Evolutionary conservation across 2,113 vertebrate genomes (phyloP).

Genomic region (Grammomys surdaster): DNA sequence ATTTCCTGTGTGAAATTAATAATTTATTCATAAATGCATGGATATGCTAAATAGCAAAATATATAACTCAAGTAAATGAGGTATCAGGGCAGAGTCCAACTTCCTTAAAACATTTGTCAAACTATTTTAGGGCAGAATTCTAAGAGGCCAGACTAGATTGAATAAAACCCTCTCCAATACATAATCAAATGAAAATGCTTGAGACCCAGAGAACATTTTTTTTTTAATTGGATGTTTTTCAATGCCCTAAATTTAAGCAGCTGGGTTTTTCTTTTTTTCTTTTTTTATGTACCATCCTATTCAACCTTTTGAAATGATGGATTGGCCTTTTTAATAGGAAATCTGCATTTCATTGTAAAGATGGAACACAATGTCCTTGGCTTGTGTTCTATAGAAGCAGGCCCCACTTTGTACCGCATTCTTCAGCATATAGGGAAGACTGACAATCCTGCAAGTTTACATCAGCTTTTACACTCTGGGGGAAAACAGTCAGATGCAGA

Average conservation of each 20-base stretch:
- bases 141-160: constrained; percentile 50
- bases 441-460: constrained; percentile 44
- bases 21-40: constrained; percentile 20
- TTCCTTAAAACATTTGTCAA: constrained; percentile 60
- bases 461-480: constrained; percentile 57
- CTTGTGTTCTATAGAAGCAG: constrained; percentile 70
- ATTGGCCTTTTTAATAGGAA: constrained; percentile 79
- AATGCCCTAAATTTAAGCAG: constrained; percentile 80
- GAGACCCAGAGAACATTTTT: constrained; percentile 61
- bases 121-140: constrained; percentile 59
- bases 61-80: constrained; percentile 13
- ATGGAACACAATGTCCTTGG: constrained; percentile 82
- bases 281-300: constrained; percentile 72
- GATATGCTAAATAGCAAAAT: constrained; percentile 43
- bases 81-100: neutral
- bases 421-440: constrained; percentile 68
- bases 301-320: constrained; percentile 80
- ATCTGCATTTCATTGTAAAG: constrained; percentile 83
- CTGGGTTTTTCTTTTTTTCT: constrained; percentile 60
- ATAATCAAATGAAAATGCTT: constrained; percentile 79
- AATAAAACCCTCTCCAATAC: constrained; percentile 67
- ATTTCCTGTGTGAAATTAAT: constrained; percentile 21
- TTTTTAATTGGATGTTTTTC: constrained; percentile 63
- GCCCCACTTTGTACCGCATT: constrained; percentile 64
- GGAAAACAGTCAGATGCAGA: neutral